Evolutionary conservation across 1,140 invertebrate genomes (phyloP), one percentile per base, ranked within the genome.

Genomic region (Centruroides vittatus): DNA sequence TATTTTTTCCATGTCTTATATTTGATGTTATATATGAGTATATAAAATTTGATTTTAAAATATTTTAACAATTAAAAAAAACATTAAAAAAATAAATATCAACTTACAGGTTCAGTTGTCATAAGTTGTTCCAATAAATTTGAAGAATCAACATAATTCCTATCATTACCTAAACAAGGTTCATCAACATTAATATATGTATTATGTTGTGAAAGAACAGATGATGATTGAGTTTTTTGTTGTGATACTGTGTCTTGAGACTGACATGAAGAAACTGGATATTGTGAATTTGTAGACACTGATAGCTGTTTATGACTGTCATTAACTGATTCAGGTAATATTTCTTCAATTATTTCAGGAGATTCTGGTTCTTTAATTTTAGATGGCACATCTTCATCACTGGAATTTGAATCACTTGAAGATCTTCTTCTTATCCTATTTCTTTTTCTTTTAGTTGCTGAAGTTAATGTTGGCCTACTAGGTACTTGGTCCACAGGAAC

Each of bases 101-200:
- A 41, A 64, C 63, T 64, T 64, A 64, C 64, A 60, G 60, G 54
- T 8, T 60, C 64, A 41, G 64, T 60, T 11, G 61, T 62, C 59
- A 65, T 49, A 48, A 61, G 53, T 60, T 65, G 64, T 61, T 65
- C 64, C 13, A 65, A 48, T 35, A 65, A 52, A 51, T 60, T 65
- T 41, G 64, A 41, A 54, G 64, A 61, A 35, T 62, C 61, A 5
- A 65, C 52, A 7, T 58, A 61, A 64, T 58, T 58, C 36, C 57
- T 58, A 12, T 60, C 58, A 52, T 60, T 58, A 51, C 54, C 46
- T 8, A 52, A 56, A 35, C 55, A 35, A 13, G 58, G 55, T 34
- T 64, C 55, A 12, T 64, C 62, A 50, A 64, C 36, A 11, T 52
- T 50, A 54, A 56, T 47, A 13, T 64, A 41, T 6, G 41, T 41